Evolutionary conservation across 2,888 invertebrate species (phyloP), one percentile per base, ranked within the genome.

Genomic region (Spatulosminthurus flaviceps): DNA sequence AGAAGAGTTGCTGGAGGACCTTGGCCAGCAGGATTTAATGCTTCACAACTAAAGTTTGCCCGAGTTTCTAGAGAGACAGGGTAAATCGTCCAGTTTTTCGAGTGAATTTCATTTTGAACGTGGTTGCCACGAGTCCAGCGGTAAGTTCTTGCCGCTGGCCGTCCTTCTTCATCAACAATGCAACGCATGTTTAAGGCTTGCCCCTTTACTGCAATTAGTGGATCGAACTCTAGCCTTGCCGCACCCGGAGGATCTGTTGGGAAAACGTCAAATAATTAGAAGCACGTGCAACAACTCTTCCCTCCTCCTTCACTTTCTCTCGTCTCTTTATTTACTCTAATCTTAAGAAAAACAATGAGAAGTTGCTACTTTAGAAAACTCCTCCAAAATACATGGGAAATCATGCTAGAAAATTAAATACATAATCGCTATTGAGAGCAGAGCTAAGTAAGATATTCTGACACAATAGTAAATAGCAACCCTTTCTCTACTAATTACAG

Each of bases 31-130:
- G 93, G 92, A 88, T 95, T 96, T 88, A 91, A 91, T 0, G 95
- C 95, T 84, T 92, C 91, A 87, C 97, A 97, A 0, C 95, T 93
- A 89, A 95, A 96, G 89, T 95, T 95, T 86, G 94, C 94, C 82
- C 95, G 91, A 73, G 94, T 94, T 87, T 94, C 93, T 82, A 97
- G 89, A 16, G 93, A 93, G 19, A 95, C 95, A 0, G 95, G 93
- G 82, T 93, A 92, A 81, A 96, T 93, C 34, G 92, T 93, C 91
- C 93, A 93, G 86, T 92, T 92, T 82, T 92, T 90, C 4, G 92
- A 91, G 34, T 92, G 93, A 79, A 93, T 92, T 87, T 95, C 94
- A 79, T 91, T 91, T 29, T 95, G 91, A 22, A 91, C 90, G 72
- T 93, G 92, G 0, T 92, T 91, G 69, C 94, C 94, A 79, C 95